These are phyloP conservation scores for Helleia helle DNA, from an alignment of 2,888 invertebrate species.

Conservation along the genomic window DNA sequence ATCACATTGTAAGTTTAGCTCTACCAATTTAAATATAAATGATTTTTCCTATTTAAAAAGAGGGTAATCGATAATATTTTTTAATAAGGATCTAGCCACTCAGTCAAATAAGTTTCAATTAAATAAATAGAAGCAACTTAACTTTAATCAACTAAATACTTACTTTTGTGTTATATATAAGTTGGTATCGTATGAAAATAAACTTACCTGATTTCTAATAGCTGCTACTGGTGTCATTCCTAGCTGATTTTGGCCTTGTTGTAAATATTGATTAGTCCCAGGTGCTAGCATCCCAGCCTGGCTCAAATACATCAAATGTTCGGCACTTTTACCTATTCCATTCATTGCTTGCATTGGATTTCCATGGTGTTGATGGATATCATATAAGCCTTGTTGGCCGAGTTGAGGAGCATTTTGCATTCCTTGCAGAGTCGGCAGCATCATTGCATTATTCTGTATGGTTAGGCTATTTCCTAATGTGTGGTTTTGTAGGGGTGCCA, in stretches of 20 bases:
- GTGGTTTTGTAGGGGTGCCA: constrained; percentile 68
- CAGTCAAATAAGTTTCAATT: no score
- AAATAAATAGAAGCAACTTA: no score
- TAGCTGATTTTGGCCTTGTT: constrained; percentile 76
- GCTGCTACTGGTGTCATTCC: constrained; percentile 65
- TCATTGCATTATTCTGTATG: constrained; percentile 63
- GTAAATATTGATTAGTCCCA: constrained; percentile 74
- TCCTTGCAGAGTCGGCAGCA: constrained; percentile 63
- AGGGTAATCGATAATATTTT: no score
- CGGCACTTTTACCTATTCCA: constrained; percentile 64
- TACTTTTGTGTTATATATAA: no score
- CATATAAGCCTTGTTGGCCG: constrained; percentile 67
- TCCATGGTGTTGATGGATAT: constrained; percentile 62
- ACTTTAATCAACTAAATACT: no score
- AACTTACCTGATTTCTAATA: constrained; percentile 63
- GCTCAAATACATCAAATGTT: constrained; percentile 67
- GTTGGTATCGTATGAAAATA: no score
- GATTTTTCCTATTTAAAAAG: no score
- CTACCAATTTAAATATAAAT: no score
- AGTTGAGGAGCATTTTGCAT: constrained; percentile 68
- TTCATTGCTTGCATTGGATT: constrained; percentile 68
- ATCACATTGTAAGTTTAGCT: no score
- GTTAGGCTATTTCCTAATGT: constrained; percentile 55
- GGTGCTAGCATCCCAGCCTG: constrained; percentile 74
- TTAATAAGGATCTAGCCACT: no score